Evolutionary conservation across 2,888 invertebrate genomes (phyloP).

Genomic region (Melikaiella ostensackeni): DNA sequence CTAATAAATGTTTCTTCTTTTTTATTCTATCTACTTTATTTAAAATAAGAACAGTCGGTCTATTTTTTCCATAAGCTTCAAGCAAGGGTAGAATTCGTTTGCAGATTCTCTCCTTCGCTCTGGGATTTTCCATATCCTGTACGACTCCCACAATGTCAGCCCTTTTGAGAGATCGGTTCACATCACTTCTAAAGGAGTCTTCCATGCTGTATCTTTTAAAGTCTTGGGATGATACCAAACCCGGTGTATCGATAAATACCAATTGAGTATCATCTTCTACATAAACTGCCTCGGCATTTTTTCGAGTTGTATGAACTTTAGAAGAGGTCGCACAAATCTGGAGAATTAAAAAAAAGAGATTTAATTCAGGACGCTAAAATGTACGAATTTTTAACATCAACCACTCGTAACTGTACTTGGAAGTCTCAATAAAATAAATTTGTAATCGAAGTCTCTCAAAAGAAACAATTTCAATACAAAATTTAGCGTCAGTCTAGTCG

Average conservation of each 20-base stretch:
- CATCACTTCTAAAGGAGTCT: constrained; percentile 81
- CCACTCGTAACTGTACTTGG: too few species aligned
- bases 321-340: constrained; percentile 94
- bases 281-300: constrained; percentile 85
- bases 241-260: constrained; percentile 96
- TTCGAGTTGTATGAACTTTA: constrained; percentile 94
- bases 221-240: constrained; percentile 86
- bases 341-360: constrained; percentile 57
- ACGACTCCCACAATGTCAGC: constrained; percentile 92
- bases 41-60: constrained; percentile 87
- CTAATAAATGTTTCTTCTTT: constrained; percentile 83
- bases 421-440: too few species aligned
- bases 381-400: too few species aligned
- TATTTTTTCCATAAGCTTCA: constrained; percentile 76
- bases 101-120: constrained; percentile 84
- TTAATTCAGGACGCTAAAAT: too few species aligned
- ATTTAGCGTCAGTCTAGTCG: too few species aligned
- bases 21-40: constrained; percentile 91
- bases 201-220: constrained; percentile 82
- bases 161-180: constrained; percentile 81
- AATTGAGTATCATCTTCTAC: constrained; percentile 90
- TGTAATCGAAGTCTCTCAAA: too few species aligned
- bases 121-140: constrained; percentile 88
- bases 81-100: constrained; percentile 85
- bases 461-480: too few species aligned